Evolutionary conservation across 2,113 vertebrate genomes (phyloP).

Genomic region (Morone chrysops): DNA sequence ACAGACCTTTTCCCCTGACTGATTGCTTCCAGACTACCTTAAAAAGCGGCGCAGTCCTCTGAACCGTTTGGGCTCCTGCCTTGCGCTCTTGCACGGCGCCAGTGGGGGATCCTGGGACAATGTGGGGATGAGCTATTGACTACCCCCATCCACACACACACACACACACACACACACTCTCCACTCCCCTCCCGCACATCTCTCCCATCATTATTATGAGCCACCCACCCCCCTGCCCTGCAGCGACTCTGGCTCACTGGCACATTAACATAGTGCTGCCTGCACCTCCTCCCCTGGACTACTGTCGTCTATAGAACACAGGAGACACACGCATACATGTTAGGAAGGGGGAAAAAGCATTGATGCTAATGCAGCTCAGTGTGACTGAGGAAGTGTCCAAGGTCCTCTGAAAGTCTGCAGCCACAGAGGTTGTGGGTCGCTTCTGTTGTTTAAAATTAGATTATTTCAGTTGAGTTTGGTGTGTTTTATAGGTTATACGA

Average conservation of each 20-base stretch:
- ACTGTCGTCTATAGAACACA: slow-evolving; percentile 69
- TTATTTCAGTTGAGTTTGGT: not conserved
- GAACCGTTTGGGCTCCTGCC: slow-evolving; percentile 53
- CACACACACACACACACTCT: slow-evolving; percentile 37
- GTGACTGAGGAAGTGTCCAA: slow-evolving; percentile 4
- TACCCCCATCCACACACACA: slow-evolving; percentile 53
- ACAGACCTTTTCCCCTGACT: slow-evolving; percentile 57
- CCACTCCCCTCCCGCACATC: slow-evolving; percentile 24
- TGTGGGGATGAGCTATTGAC: slow-evolving; percentile 75
- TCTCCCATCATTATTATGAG: slow-evolving; percentile 66
- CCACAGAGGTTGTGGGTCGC: not conserved
- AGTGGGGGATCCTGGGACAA: slow-evolving; percentile 82
- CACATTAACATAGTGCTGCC: slow-evolving; percentile 81
- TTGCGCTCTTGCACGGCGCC: slow-evolving; percentile 80
- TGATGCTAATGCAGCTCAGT: slow-evolving; percentile 31
- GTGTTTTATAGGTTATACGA: not conserved
- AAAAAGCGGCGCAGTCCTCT: slow-evolving; percentile 50
- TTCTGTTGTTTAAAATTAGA: not conserved
- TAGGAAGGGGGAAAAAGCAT: not conserved
- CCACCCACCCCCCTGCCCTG: slow-evolving; percentile 56
- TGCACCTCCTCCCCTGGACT: slow-evolving; percentile 70
- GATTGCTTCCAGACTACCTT: slow-evolving; percentile 81
- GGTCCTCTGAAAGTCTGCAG: not conserved
- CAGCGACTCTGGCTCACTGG: slow-evolving; percentile 70
- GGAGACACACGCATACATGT: slow-evolving; percentile 44